Conservation (phyloP, 2,113 vertebrate species). For the Chauna torquata region DNA sequence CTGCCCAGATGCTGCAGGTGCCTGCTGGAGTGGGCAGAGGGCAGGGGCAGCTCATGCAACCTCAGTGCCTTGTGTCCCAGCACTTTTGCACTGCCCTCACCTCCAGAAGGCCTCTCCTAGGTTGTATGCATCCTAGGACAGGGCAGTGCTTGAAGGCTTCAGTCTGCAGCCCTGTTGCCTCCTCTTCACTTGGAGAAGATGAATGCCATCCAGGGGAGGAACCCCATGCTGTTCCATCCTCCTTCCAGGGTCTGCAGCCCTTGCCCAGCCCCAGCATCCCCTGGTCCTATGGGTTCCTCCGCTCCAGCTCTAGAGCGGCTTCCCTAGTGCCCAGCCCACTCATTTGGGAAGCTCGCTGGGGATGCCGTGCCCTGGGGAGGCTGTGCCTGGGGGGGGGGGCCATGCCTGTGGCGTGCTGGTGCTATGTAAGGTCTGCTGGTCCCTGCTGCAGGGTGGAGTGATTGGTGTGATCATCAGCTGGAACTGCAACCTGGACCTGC, state of each 20-base stretch:
- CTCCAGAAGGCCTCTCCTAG: too few relatives aligned
- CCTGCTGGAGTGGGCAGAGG: too few relatives aligned
- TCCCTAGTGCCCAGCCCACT: not conserved
- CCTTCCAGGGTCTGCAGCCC: not conserved
- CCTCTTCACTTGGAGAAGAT: not conserved
- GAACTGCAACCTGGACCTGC: slow-evolving; percentile 85
- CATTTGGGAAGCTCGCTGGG: too few relatives aligned
- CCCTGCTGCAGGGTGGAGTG: slow-evolving; percentile 79
- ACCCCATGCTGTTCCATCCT: not conserved
- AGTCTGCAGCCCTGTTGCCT: too few relatives aligned
- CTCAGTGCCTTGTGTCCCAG: too few relatives aligned
- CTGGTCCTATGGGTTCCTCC: not conserved
- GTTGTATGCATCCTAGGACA: too few relatives aligned
- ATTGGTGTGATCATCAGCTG: slow-evolving; percentile 86
- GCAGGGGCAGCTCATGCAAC: too few relatives aligned
- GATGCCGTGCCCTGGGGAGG: not conserved
- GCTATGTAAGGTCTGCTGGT: too few relatives aligned
- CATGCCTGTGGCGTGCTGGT: rapidly evolving
- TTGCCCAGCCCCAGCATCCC: not conserved
- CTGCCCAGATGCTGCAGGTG: too few relatives aligned
- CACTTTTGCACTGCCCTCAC: too few relatives aligned
- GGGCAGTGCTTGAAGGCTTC: not conserved
- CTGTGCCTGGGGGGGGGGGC: not conserved
- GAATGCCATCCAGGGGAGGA: not conserved
- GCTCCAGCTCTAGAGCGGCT: not conserved